Evolutionary conservation across 2,113 vertebrate species (phyloP).

Genomic region (Epinephelus fuscoguttatus): DNA sequence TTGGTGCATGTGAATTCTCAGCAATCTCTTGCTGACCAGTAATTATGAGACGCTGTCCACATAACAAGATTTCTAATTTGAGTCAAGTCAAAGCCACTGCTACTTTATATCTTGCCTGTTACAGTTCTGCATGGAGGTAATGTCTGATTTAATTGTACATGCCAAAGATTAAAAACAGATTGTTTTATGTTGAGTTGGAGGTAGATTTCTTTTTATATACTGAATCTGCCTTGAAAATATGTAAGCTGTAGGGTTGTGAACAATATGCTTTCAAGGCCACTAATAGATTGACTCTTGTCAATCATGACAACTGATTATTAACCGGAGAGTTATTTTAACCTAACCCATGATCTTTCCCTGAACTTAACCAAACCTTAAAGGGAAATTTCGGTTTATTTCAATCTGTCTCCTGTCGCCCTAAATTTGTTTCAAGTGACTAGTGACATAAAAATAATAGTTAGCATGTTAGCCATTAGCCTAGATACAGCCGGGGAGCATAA

Average conservation of each 20-base stretch:
- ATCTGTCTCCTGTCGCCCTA: too few relatives aligned
- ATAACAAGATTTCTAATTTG: constrained; percentile 39
- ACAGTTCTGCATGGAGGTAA: not conserved
- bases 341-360: not conserved
- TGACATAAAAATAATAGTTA: too few relatives aligned
- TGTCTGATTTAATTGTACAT: not conserved
- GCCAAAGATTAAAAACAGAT: constrained; percentile 5
- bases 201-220: not conserved
- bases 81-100: not conserved
- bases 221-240: not conserved
- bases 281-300: not conserved
- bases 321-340: not conserved
- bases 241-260: not conserved
- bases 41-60: constrained; percentile 28
- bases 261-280: not conserved
- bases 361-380: not conserved
- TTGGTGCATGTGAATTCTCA: constrained; percentile 6
- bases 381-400: too few relatives aligned
- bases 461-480: too few relatives aligned
- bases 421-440: too few relatives aligned
- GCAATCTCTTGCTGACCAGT: constrained; percentile 31
- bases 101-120: constrained; percentile 12
- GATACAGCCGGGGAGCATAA: too few relatives aligned
- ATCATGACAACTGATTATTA: not conserved
- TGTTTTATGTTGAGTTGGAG: not conserved